Conservation (phyloP, 2,888 invertebrate species). For the Synergus umbraculus region DNA sequence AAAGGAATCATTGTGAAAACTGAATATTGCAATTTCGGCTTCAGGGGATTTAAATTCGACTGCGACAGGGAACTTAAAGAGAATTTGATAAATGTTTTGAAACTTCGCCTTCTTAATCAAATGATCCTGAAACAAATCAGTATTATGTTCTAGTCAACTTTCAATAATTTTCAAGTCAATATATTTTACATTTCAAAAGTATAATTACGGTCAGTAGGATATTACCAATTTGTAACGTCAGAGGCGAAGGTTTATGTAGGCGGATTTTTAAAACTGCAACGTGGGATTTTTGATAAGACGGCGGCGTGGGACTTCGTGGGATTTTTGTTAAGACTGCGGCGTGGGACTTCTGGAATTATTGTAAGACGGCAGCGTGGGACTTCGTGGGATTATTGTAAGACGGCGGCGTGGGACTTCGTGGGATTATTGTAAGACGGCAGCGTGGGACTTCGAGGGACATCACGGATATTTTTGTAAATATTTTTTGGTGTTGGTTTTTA, state of each 20-base stretch:
- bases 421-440: background rate
- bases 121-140: too few species aligned
- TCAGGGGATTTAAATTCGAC: too few species aligned
- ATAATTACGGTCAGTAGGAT: too few species aligned
- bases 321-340: background rate
- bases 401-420: constrained; percentile 16
- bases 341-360: background rate
- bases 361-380: background rate
- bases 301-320: constrained; percentile 5
- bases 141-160: background rate
- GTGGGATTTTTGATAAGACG: background rate
- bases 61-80: too few species aligned
- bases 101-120: too few species aligned
- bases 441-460: background rate
- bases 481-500: background rate
- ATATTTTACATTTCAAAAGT: background rate
- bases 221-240: background rate
- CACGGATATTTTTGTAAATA: background rate
- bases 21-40: too few species aligned
- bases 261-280: background rate
- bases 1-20: background rate
- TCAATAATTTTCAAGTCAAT: background rate
- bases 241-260: background rate
- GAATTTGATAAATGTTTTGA: too few species aligned
- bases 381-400: background rate